Conservation (phyloP, 2,113 vertebrate genomes). For the Brachypteracias leptosomus region DNA sequence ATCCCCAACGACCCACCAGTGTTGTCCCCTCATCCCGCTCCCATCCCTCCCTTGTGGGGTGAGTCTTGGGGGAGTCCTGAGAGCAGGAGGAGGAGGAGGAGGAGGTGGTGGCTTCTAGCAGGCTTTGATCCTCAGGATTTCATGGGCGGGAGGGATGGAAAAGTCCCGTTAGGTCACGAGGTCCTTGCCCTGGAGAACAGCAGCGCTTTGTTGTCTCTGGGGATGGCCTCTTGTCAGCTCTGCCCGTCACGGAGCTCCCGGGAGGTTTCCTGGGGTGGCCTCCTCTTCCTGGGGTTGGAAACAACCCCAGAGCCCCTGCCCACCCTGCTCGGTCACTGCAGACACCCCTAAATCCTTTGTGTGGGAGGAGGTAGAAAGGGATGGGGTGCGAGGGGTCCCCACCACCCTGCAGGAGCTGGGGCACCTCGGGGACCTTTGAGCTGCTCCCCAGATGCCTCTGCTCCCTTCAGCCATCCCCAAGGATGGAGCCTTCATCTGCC, state of each 20-base stretch:
- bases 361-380: neutral
- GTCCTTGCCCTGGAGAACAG: slow-evolving; percentile 15
- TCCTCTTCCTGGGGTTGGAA: neutral
- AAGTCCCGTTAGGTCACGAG: neutral
- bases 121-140: neutral
- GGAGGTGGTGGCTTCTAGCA: neutral
- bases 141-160: neutral
- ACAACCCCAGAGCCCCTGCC: neutral
- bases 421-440: neutral
- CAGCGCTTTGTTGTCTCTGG: slow-evolving; percentile 37
- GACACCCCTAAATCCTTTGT: accelerated
- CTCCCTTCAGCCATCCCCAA: neutral
- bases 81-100: too few species aligned
- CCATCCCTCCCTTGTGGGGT: neutral
- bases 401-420: neutral
- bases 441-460: neutral
- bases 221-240: slow-evolving; percentile 35
- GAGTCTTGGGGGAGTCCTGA: too few species aligned
- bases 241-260: neutral
- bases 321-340: neutral
- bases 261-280: neutral
- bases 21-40: neutral
- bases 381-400: neutral
- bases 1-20: neutral
- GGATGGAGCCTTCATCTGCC: neutral